Percentiles rank a stretch among this genome's conserved stretches.
Conservation (phyloP, 2,888 invertebrate genomes). For the Epirrhoe tristata region DNA sequence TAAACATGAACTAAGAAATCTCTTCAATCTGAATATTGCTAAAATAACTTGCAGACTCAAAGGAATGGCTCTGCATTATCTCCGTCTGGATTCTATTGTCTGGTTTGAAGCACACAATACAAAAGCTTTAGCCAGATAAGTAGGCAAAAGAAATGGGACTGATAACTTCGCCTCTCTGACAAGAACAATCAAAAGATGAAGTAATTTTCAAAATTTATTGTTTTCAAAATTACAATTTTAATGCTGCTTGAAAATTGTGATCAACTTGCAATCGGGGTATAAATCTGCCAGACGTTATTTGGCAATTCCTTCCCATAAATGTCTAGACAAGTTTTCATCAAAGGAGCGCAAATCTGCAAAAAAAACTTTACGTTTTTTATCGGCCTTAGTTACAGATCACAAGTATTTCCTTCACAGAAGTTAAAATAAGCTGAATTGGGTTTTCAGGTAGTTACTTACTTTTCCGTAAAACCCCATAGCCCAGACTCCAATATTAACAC, state of each 20-base stretch:
- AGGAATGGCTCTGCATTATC: constrained; percentile 30
- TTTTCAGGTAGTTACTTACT: constrained; percentile 52
- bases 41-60: constrained; percentile 25
- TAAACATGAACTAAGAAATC: constrained; percentile 5
- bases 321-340: constrained; percentile 74
- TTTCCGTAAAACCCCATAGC: constrained; percentile 74
- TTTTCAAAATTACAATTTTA: background rate
- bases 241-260: constrained; percentile 7
- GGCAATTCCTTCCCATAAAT: constrained; percentile 72
- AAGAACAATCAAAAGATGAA: constrained; percentile 9
- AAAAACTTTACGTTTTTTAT: background rate
- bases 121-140: constrained; percentile 20
- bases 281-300: constrained; percentile 77
- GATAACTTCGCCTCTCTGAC: constrained; percentile 7
- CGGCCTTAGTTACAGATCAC: background rate
- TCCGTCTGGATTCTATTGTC: constrained; percentile 26
- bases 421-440: background rate
- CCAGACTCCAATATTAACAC: constrained; percentile 66
- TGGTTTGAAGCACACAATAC: constrained; percentile 20
- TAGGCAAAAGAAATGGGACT: constrained; percentile 23
- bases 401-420: background rate
- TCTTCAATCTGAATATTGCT: constrained; percentile 13
- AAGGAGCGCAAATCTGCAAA: constrained; percentile 67
- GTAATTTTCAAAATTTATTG: background rate
- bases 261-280: constrained; percentile 59